Percentiles rank a stretch among this genome's conserved stretches.
phyloP scores from a whole-genome alignment of 1,140 invertebrate genomes.

The Mercenaria mercenaria region DNA sequence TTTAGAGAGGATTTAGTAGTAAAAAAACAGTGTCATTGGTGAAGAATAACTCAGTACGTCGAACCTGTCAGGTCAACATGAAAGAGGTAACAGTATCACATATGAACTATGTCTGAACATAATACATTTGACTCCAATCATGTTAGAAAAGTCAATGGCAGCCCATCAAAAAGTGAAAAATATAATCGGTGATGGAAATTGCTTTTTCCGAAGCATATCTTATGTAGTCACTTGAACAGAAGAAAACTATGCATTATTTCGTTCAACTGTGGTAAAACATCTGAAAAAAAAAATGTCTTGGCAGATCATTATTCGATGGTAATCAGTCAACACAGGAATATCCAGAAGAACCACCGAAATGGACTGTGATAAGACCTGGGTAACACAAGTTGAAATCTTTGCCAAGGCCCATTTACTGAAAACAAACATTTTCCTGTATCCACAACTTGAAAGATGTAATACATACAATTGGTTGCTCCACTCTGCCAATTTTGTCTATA shows the following conservation, averaged over 20 bases:
- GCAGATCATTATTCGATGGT: neutral
- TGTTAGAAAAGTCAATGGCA: neutral
- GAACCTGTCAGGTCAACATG: neutral
- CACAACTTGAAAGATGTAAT: neutral
- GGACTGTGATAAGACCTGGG: neutral
- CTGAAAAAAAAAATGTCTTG: neutral
- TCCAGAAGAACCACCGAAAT: neutral
- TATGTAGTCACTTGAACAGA: neutral
- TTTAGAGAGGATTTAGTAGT: too few relatives aligned
- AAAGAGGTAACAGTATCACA: neutral
- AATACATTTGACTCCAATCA: too few relatives aligned
- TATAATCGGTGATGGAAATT: conserved; percentile 13
- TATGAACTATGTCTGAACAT: too few relatives aligned
- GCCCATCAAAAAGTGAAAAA: neutral
- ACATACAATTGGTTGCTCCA: neutral
- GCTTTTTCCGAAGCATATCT: neutral
- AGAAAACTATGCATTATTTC: neutral
- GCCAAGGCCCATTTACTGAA: conserved; percentile 5
- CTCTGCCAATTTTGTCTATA: neutral
- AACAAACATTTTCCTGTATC: conserved; percentile 36
- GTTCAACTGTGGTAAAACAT: neutral
- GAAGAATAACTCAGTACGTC: neutral
- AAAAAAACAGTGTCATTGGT: too few relatives aligned
- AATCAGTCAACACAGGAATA: too few relatives aligned
- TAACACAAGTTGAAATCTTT: conserved; percentile 43